Percentiles rank a stretch among this genome's conserved stretches.
phyloP scores from a whole-genome alignment of 1,140 invertebrate genomes.

The Ceratina australensis region DNA sequence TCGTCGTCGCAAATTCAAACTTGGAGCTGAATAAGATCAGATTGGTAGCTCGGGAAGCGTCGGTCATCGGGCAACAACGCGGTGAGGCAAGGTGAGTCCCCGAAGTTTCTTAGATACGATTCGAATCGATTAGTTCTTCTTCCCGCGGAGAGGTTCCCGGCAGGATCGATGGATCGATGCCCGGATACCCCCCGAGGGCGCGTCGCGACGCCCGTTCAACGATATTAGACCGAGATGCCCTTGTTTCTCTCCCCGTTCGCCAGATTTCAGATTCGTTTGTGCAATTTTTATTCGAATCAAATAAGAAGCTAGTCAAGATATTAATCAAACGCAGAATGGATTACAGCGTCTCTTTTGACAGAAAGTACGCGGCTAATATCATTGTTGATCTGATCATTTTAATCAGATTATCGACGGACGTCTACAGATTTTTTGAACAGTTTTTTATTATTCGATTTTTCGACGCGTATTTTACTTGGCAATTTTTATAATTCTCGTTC shows the following conservation, averaged over 20 bases:
- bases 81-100: not conserved
- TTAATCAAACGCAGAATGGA: too few relatives aligned
- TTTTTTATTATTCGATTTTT: conserved; percentile 9
- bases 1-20: not conserved
- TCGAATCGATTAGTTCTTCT: not conserved
- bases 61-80: not conserved
- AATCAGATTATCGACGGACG: not conserved
- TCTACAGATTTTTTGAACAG: not conserved
- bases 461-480: conserved; percentile 4
- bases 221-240: too few relatives aligned
- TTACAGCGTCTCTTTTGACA: too few relatives aligned
- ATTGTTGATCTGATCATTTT: too few relatives aligned
- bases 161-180: not conserved
- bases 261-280: too few relatives aligned
- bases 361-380: too few relatives aligned
- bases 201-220: not conserved
- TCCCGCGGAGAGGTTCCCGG: too few relatives aligned
- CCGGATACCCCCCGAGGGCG: not conserved
- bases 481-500: too few relatives aligned
- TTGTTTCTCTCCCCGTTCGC: too few relatives aligned
- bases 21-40: not conserved
- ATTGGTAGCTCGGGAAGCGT: not conserved
- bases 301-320: too few relatives aligned
- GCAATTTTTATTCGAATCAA: too few relatives aligned
- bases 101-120: not conserved